Evolutionary conservation across 1,140 invertebrate species (phyloP).

Genomic region (Drosophila truncata): DNA sequence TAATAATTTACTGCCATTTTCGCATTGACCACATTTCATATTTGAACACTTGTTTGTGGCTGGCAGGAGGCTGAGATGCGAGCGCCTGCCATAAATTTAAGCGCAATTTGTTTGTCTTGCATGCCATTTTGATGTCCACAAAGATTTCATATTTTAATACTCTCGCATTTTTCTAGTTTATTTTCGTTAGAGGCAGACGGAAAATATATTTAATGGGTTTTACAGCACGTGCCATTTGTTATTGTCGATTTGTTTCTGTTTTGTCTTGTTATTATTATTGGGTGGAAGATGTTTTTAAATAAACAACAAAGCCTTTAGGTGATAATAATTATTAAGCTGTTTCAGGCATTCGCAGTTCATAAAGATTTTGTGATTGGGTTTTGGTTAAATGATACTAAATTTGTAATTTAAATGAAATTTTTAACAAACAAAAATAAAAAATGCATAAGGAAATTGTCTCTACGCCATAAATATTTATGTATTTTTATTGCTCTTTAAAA

Average conservation of each 20-base stretch:
- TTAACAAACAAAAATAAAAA: not conserved
- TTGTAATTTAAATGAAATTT: no score
- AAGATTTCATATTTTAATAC: constrained; percentile 72
- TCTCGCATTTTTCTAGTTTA: constrained; percentile 37
- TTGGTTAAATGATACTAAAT: no score
- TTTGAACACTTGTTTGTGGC: constrained; percentile 26
- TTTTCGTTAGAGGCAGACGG: constrained; percentile 43
- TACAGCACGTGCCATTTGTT: constrained; percentile 77
- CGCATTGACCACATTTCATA: constrained; percentile 19
- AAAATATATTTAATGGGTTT: constrained; percentile 76
- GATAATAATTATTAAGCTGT: constrained; percentile 58
- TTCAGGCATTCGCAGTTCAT: constrained; percentile 10
- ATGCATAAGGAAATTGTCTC: not conserved
- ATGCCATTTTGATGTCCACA: constrained; percentile 77
- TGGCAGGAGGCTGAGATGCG: constrained; percentile 16
- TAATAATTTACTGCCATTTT: constrained; percentile 10
- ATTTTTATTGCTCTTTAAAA: not conserved
- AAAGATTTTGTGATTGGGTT: not conserved
- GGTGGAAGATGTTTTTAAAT: constrained; percentile 26
- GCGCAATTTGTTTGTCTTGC: constrained; percentile 76
- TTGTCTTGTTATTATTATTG: constrained; percentile 25
- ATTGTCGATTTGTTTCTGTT: constrained; percentile 53
- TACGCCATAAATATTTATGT: not conserved
- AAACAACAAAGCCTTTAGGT: constrained; percentile 34
- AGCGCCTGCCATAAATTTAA: constrained; percentile 69